Percentiles rank a stretch among this genome's conserved stretches.
Evolutionary conservation across 2,113 vertebrate species (phyloP).

Genomic region (Sturnira hondurensis): DNA sequence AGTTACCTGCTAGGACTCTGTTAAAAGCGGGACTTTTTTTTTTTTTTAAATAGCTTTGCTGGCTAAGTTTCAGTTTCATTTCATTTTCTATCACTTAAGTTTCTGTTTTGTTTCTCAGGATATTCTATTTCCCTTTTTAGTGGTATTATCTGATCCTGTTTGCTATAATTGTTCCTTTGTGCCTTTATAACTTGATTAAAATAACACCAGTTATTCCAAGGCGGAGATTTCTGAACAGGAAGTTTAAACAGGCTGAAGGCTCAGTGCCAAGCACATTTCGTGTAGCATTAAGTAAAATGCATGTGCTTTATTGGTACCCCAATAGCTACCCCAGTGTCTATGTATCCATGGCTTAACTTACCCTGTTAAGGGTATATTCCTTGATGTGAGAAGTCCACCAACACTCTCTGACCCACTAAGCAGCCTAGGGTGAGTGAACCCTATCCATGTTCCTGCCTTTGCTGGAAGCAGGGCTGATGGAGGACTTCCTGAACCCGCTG

Average conservation of each 20-base stretch:
- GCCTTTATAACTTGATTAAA: conserved; percentile 6
- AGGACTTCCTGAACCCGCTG: background rate
- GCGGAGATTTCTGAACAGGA: background rate
- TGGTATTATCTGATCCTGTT: background rate
- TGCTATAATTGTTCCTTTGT: conserved; percentile 10
- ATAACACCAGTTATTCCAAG: background rate
- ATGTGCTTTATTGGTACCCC: background rate
- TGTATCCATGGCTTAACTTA: background rate
- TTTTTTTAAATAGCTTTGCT: background rate
- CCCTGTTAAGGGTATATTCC: background rate
- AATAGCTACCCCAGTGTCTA: background rate
- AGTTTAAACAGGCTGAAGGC: background rate
- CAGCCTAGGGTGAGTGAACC: background rate
- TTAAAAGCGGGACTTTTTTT: background rate
- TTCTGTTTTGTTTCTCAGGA: conserved; percentile 73
- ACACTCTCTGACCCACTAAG: background rate
- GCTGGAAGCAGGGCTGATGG: background rate
- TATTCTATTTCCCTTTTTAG: background rate
- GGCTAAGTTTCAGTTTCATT: conserved; percentile 80
- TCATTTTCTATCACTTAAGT: conserved; percentile 50
- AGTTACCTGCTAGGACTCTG: background rate
- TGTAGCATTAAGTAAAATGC: background rate
- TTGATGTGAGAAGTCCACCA: background rate
- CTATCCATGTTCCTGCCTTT: background rate
- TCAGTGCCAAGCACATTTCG: background rate